These are phyloP conservation scores for Urocynchramus pylzowi DNA, from an alignment of 2,113 vertebrate species.

Conservation along the genomic window DNA sequence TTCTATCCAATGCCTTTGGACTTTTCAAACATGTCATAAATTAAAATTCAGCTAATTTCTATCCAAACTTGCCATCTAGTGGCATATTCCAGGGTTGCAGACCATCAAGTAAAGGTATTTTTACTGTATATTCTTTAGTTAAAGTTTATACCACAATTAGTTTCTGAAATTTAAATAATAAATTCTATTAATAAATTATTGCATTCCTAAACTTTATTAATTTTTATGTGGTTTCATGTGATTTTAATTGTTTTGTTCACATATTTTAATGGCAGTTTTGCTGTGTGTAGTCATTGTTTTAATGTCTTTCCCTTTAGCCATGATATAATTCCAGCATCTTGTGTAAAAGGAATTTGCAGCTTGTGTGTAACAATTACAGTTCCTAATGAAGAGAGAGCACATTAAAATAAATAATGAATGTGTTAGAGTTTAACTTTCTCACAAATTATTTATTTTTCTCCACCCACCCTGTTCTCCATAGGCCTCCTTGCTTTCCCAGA, in stretches of 20 bases:
- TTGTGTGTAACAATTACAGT: neutral
- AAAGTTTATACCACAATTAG: neutral
- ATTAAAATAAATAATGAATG: neutral
- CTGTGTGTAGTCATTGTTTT: neutral
- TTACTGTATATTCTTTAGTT: neutral
- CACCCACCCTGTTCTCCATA: neutral
- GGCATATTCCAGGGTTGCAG: conserved; percentile 5
- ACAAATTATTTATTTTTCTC: neutral
- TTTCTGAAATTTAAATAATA: neutral
- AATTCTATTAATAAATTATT: neutral
- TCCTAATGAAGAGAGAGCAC: neutral
- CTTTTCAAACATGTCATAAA: neutral
- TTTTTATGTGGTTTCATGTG: neutral
- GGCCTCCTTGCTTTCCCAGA: neutral
- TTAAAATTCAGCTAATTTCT: neutral
- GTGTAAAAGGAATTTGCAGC: neutral
- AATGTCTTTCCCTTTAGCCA: neutral
- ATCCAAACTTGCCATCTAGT: conserved; percentile 56
- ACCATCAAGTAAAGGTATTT: neutral
- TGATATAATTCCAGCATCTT: neutral
- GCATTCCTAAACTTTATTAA: fast-evolving
- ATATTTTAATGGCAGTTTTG: neutral
- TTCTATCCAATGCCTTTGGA: neutral
- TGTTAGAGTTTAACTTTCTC: neutral
- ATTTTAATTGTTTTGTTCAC: neutral